Percentiles rank a stretch among this genome's conserved stretches.
phyloP scores from a whole-genome alignment of 2,113 vertebrate genomes.

The Brachypodius melanocephalos region DNA sequence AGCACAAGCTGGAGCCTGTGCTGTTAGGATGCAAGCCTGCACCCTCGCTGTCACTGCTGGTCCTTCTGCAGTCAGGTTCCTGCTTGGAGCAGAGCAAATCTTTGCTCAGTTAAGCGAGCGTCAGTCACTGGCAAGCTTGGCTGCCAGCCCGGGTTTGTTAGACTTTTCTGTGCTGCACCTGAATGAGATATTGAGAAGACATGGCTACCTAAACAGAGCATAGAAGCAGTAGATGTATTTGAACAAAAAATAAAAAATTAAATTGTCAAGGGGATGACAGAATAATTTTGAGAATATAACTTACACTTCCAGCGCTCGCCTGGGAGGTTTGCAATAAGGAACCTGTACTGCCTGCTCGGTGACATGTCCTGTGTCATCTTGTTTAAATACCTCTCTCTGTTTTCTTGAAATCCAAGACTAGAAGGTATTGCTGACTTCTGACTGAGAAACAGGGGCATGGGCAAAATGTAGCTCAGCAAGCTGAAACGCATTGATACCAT shows the following conservation, averaged over 20 bases:
- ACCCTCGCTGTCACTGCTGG: constrained; percentile 64
- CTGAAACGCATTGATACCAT: neutral
- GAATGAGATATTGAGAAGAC: constrained; percentile 75
- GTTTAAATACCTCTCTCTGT: neutral
- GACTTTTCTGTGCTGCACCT: constrained; percentile 67
- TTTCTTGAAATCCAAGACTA: neutral
- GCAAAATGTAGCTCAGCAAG: neutral
- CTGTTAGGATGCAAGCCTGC: constrained; percentile 71
- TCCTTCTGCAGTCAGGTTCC: constrained; percentile 62
- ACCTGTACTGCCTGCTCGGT: neutral
- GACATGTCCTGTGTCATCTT: neutral
- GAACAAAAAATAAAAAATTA: neutral
- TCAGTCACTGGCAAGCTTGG: constrained; percentile 72
- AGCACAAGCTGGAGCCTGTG: constrained; percentile 61
- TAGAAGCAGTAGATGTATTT: constrained; percentile 4
- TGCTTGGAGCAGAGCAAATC: constrained; percentile 72
- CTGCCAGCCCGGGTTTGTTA: constrained; percentile 67
- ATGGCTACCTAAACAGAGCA: constrained; percentile 56
- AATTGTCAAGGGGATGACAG: constrained; percentile 67
- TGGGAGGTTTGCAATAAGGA: neutral
- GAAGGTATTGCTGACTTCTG: neutral
- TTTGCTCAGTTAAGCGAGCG: constrained; percentile 75
- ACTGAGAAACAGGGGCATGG: neutral
- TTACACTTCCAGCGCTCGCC: neutral
- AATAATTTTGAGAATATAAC: constrained; percentile 62